Percentiles rank a stretch among this genome's conserved stretches.
phyloP scores from a whole-genome alignment of 2,888 invertebrate genomes.

The Itoplectis maculator region DNA sequence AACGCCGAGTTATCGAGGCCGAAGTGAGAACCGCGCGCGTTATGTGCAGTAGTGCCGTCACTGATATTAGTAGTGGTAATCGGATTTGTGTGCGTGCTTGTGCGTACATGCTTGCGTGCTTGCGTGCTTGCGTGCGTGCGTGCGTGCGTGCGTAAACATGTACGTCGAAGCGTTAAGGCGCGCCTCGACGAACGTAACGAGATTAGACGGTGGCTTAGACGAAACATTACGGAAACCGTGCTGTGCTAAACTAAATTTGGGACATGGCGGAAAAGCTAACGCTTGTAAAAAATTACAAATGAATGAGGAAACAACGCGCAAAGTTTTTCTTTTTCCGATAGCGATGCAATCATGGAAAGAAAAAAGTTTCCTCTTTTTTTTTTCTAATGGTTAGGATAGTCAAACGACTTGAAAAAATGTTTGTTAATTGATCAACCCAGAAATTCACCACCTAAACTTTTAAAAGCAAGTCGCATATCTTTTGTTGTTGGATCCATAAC shows the following conservation, averaged over 20 bases:
- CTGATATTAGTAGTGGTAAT: not conserved
- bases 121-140: no score
- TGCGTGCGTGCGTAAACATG: slow-evolving; percentile 6
- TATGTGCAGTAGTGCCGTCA: not conserved
- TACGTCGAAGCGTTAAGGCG: slow-evolving; percentile 52
- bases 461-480: not conserved
- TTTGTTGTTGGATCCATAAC: slow-evolving; percentile 9
- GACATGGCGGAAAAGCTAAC: slow-evolving; percentile 37
- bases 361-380: no score
- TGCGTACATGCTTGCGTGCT: no score
- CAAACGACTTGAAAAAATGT: no score
- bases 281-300: slow-evolving; percentile 28
- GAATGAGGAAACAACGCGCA: no score
- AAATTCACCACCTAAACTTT: no score
- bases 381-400: not conserved
- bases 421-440: no score
- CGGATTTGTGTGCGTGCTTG: no score
- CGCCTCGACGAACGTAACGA: slow-evolving; percentile 65
- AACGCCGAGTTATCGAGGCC: slow-evolving; percentile 62
- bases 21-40: slow-evolving; percentile 30
- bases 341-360: no score
- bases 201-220: slow-evolving; percentile 67
- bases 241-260: slow-evolving; percentile 68
- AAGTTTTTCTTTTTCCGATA: no score
- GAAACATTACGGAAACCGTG: slow-evolving; percentile 68